Conservation (phyloP, 2,888 invertebrate species). For the Lepidocyrtinus sp. region DNA sequence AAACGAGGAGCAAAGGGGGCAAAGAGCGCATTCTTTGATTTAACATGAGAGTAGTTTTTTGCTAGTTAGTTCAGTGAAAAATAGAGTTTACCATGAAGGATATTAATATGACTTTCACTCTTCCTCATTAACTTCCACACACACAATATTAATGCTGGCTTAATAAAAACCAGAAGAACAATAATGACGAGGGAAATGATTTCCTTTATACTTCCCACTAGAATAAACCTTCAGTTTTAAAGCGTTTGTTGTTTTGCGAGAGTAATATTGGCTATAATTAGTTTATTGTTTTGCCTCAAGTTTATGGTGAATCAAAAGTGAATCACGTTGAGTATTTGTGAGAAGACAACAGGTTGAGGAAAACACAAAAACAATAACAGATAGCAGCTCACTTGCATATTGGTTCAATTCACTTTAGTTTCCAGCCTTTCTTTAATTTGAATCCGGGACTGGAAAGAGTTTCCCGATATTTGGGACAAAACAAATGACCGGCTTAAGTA, state of each 20-base stretch:
- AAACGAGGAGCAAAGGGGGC: not conserved
- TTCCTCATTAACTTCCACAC: not conserved
- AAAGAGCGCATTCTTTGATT: not conserved
- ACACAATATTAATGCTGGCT: not conserved
- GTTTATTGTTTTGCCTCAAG: conserved; percentile 2
- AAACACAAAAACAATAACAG: not conserved
- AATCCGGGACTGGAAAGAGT: not conserved
- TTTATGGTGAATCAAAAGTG: not conserved
- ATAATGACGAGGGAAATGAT: not conserved
- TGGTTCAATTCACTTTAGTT: conserved; percentile 8
- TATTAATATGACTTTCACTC: not conserved
- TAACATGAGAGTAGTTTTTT: not conserved
- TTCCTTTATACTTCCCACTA: not conserved
- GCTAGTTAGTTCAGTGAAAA: not conserved
- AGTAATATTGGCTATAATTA: too few relatives aligned
- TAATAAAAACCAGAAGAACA: not conserved
- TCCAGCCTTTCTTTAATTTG: not conserved
- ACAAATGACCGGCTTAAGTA: not conserved
- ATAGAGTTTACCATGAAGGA: not conserved
- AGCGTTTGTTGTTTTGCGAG: too few relatives aligned
- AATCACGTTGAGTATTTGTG: conserved; percentile 5
- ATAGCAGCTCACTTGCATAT: not conserved
- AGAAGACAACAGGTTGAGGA: not conserved
- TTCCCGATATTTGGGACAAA: not conserved
- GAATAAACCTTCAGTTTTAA: too few relatives aligned